phyloP scores from a whole-genome alignment of 2,113 vertebrate species.

The Vanacampus margaritifer region DNA sequence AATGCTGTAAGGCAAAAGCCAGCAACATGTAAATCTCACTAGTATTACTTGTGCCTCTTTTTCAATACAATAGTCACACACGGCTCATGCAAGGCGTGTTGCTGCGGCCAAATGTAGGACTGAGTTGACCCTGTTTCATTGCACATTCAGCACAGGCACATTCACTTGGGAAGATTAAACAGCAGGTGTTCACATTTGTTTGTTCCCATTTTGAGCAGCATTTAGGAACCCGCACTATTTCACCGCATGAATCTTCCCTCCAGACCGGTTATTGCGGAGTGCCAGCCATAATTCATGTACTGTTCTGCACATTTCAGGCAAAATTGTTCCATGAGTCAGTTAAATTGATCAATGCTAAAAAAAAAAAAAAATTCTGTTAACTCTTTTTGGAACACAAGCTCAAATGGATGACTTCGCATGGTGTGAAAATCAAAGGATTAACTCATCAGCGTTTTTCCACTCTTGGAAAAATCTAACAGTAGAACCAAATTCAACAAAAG shows the following conservation, averaged over 20 bases:
- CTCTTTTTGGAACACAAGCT: background rate
- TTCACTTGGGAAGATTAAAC: background rate
- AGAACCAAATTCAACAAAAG: too few relatives aligned
- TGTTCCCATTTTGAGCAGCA: background rate
- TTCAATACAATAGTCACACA: background rate
- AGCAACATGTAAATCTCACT: background rate
- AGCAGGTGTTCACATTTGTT: background rate
- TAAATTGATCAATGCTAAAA: constrained; percentile 2
- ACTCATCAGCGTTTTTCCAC: too few relatives aligned
- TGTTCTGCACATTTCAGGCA: background rate
- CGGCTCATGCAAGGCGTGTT: background rate
- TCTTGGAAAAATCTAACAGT: too few relatives aligned
- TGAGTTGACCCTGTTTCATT: background rate
- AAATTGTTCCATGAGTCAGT: constrained; percentile 41
- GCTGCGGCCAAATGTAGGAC: background rate
- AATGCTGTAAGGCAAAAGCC: background rate
- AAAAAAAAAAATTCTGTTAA: background rate
- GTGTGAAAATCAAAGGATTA: too few relatives aligned
- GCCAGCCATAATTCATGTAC: background rate
- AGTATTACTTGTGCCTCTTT: background rate
- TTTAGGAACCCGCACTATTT: background rate
- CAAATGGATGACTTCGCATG: too few relatives aligned
- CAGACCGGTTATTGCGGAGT: background rate
- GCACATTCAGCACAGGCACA: background rate
- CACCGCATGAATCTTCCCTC: background rate